These are phyloP conservation scores for Ecliptopera silaceata DNA, from an alignment of 2,888 invertebrate genomes.

Conservation along the genomic window DNA sequence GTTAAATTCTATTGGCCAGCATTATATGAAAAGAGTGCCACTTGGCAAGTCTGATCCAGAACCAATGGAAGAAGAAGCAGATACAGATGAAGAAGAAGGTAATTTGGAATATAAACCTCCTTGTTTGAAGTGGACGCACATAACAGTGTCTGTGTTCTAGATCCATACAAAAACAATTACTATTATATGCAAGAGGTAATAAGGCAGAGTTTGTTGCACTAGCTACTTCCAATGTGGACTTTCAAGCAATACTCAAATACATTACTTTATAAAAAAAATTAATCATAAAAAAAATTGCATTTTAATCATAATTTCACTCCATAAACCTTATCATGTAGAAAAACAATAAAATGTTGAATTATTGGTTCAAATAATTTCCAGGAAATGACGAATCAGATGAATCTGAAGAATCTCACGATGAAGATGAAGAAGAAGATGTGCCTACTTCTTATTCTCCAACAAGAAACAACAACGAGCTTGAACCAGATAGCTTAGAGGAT, in stretches of 20 bases:
- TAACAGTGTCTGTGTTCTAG: no score
- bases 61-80: slow-evolving; percentile 82
- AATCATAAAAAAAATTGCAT: no score
- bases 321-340: no score
- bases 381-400: slow-evolving; percentile 83
- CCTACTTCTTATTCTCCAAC: slow-evolving; percentile 69
- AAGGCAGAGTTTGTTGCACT: no score
- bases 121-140: no score
- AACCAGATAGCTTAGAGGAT: slow-evolving; percentile 69
- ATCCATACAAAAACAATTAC: no score
- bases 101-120: slow-evolving; percentile 8
- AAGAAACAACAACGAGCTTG: slow-evolving; percentile 70
- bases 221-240: no score
- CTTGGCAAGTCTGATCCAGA: slow-evolving; percentile 81
- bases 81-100: slow-evolving; percentile 83
- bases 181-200: no score
- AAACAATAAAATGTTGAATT: no score
- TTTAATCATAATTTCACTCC: no score
- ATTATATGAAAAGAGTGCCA: slow-evolving; percentile 77
- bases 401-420: slow-evolving; percentile 82
- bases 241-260: no score
- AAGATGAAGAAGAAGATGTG: slow-evolving; percentile 82
- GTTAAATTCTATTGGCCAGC: slow-evolving; percentile 78
- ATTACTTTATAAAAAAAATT: no score
- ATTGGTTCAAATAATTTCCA: slow-evolving; percentile 32